Percentiles rank a stretch among this genome's conserved stretches.
phyloP scores from a whole-genome alignment of 2,113 vertebrate species.

The Aspidoscelis tigris region DNA sequence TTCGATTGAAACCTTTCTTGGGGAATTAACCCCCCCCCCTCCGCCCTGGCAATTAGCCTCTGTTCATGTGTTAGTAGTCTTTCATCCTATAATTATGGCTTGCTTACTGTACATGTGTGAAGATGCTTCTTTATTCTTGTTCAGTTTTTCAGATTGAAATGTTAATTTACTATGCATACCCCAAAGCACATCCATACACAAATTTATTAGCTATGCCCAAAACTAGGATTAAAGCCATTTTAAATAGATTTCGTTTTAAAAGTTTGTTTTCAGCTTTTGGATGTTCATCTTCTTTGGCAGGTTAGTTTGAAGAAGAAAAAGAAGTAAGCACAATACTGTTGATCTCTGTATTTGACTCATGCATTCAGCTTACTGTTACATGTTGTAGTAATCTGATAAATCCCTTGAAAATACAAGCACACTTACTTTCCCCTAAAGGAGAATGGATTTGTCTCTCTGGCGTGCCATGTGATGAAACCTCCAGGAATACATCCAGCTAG shows the following conservation, averaged over 20 bases:
- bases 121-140: too few species aligned
- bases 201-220: not conserved
- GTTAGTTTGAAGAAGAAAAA: not conserved
- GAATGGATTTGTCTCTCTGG: not conserved
- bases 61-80: not conserved
- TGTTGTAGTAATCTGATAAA: not conserved
- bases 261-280: too few species aligned
- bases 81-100: not conserved
- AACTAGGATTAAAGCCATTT: not conserved
- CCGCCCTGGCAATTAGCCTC: not conserved
- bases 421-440: not conserved
- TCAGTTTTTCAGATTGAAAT: not conserved
- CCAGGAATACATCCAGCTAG: not conserved
- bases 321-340: not conserved
- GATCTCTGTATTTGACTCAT: not conserved
- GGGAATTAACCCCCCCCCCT: not conserved
- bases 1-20: not conserved
- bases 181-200: not conserved
- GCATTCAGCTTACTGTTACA: not conserved
- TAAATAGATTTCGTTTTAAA: not conserved
- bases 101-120: not conserved
- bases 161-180: too few species aligned
- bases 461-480: slow-evolving; percentile 6
- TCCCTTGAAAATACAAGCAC: not conserved
- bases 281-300: not conserved